A percentile compares a stretch with the other conserved stretches of the same genome.
phyloP scores from a whole-genome alignment of 37 sponge, comb jelly and placozoan species.

The Chondrilla cf. caribensis region DNA sequence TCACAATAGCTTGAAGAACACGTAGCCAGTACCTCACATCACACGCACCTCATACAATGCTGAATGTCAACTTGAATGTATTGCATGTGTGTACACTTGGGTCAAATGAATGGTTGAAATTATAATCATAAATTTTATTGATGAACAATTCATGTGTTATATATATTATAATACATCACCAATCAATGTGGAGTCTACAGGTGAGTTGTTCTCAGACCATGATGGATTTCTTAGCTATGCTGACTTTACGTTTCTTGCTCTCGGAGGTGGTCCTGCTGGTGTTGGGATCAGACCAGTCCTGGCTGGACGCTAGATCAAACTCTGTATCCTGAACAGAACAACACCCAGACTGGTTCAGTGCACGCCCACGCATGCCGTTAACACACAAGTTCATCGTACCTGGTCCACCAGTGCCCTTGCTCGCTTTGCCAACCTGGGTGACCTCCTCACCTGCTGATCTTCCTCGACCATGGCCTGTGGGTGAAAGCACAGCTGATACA shows the following conservation, averaged over 20 bases:
- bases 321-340: constrained; percentile 29
- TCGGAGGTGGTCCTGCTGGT: background rate
- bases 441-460: constrained; percentile 33
- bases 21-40: background rate
- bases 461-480: constrained; percentile 2
- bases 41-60: too few relatives aligned
- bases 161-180: too few relatives aligned
- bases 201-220: constrained; percentile 58
- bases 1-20: background rate
- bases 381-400: constrained; percentile 9
- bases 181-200: too few relatives aligned
- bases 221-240: constrained; percentile 49
- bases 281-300: constrained; percentile 27
- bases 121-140: too few relatives aligned
- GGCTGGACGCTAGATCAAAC: constrained; percentile 58
- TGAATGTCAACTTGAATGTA: too few relatives aligned
- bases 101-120: too few relatives aligned
- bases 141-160: too few relatives aligned
- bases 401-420: constrained; percentile 47
- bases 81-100: background rate
- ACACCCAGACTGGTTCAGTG: background rate
- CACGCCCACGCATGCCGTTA: background rate
- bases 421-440: constrained; percentile 61
- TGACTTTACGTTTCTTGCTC: constrained; percentile 49
- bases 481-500: background rate